Evolutionary conservation across 1,140 invertebrate genomes (phyloP).

Genomic region (Trichonephila clavata): DNA sequence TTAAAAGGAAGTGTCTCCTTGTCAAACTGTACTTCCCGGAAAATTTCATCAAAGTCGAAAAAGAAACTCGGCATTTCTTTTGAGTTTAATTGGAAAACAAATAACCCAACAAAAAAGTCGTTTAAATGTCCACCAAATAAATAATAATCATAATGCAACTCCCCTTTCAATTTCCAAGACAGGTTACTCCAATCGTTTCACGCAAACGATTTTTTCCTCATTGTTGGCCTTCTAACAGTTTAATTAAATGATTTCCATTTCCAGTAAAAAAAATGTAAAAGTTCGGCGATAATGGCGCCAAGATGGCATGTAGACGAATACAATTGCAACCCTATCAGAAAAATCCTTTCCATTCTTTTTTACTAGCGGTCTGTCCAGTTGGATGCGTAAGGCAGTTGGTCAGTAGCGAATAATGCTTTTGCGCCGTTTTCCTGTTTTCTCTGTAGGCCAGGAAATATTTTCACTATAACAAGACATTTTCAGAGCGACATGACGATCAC

Average conservation of each 20-base stretch:
- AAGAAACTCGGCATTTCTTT: too few relatives aligned
- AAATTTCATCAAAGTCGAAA: neutral
- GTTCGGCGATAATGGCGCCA: slow-evolving; percentile 20
- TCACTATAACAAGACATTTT: slow-evolving; percentile 38
- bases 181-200: neutral
- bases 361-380: slow-evolving; percentile 62
- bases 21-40: neutral
- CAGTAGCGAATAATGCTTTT: slow-evolving; percentile 71
- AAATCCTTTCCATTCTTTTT: slow-evolving; percentile 22
- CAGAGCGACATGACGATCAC: slow-evolving; percentile 46
- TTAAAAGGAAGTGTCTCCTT: neutral
- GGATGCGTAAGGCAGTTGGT: slow-evolving; percentile 71
- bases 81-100: slow-evolving; percentile 19
- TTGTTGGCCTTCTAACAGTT: neutral
- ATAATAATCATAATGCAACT: neutral
- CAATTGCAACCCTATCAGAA: slow-evolving; percentile 52
- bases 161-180: neutral
- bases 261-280: too few relatives aligned
- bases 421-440: slow-evolving; percentile 66
- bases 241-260: too few relatives aligned
- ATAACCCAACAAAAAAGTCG: neutral
- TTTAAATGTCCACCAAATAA: slow-evolving; percentile 3
- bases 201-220: neutral
- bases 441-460: slow-evolving; percentile 52
- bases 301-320: neutral